phyloP scores from a whole-genome alignment of 2,888 invertebrate genomes.

The Himalopsyche japonica region DNA sequence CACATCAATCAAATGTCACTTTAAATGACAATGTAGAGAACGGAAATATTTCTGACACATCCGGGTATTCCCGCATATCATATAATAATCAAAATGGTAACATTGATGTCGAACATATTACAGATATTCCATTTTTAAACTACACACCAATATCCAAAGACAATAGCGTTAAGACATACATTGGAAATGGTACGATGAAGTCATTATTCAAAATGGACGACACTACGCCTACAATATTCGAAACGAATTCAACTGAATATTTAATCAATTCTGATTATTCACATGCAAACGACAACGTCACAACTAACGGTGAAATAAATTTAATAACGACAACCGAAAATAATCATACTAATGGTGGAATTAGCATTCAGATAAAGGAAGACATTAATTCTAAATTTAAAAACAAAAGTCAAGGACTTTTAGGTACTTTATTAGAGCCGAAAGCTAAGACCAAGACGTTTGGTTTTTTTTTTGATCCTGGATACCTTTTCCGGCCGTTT shows the following conservation, averaged over 20 bases:
- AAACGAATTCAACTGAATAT: background rate
- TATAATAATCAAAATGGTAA: background rate
- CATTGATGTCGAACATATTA: background rate
- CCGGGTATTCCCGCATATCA: background rate
- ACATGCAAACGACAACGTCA: background rate
- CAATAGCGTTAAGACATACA: background rate
- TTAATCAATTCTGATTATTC: background rate
- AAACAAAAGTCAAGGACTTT: background rate
- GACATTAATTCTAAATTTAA: background rate
- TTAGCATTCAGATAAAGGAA: background rate
- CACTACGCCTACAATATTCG: background rate
- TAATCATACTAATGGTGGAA: background rate
- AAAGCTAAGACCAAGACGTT: conserved; percentile 16
- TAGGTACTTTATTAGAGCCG: background rate
- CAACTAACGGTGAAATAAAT: background rate
- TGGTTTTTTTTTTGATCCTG: conserved; percentile 23
- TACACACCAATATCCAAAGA: background rate
- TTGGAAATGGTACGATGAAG: background rate
- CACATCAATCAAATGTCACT: background rate
- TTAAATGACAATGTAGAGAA: background rate
- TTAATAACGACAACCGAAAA: background rate
- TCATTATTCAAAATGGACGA: background rate
- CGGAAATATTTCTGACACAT: background rate
- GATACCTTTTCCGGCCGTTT: conserved; percentile 18
- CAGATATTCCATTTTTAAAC: background rate